A percentile compares a stretch with the other conserved stretches of the same genome.
Conservation (phyloP, 2,888 invertebrate genomes). For the Stramonita haemastoma region DNA sequence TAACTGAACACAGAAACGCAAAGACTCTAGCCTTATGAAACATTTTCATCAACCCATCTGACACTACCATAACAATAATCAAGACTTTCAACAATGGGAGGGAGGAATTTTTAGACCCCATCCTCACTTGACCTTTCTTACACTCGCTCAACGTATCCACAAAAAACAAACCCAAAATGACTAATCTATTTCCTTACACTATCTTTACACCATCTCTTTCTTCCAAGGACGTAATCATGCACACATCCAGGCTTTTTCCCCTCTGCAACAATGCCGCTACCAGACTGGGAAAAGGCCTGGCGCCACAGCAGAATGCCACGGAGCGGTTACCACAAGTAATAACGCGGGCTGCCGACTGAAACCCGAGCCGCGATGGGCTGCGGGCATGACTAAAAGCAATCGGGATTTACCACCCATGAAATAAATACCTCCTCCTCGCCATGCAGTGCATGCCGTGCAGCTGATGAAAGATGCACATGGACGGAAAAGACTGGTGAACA, state of each 20-base stretch:
- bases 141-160: no score
- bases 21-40: no score
- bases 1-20: no score
- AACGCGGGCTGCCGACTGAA: slow-evolving; percentile 15
- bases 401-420: slow-evolving; percentile 41
- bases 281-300: not conserved
- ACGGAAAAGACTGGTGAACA: not conserved
- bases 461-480: slow-evolving; percentile 14
- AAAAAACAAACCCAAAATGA: no score
- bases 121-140: no score
- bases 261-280: slow-evolving; percentile 25
- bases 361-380: not conserved
- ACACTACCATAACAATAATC: no score
- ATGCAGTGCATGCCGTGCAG: slow-evolving; percentile 7
- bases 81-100: no score
- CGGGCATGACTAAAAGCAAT: slow-evolving; percentile 38
- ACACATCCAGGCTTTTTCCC: slow-evolving; percentile 28
- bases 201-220: no score
- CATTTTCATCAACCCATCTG: no score
- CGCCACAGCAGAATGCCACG: slow-evolving; percentile 30
- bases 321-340: slow-evolving; percentile 27
- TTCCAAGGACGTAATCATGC: slow-evolving; percentile 16
- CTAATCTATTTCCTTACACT: no score
- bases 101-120: no score
- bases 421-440: slow-evolving; percentile 35